Evolutionary conservation across 2,113 vertebrate genomes (phyloP), one percentile per base, ranked within the genome.

Genomic region (Cololabis saira): DNA sequence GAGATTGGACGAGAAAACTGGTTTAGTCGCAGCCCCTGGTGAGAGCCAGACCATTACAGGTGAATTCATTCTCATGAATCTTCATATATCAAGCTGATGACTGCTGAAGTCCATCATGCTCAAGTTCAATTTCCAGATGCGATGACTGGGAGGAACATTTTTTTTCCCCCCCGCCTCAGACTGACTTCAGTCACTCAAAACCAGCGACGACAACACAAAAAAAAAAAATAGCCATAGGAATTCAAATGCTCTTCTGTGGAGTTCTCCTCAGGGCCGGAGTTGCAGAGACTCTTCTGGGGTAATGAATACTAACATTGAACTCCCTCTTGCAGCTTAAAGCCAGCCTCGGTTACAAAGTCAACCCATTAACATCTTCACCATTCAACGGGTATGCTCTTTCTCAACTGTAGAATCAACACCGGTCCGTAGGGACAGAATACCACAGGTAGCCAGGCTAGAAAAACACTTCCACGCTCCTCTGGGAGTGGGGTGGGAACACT

Each of bases 301-400:
- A 81, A 81, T 70, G 74, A 85, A 87, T 73, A 71, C 66, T 56
- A 74, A 73, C 80, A 43, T 44, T 24, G 69, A 65, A 61, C 64
- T 71, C n/a, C 4, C 59, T 78, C 64, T 57, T 52, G 70, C 75
- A 48, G 77, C 84, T 80, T 75, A 71, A 71, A 75, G 76, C 56
- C 61, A 76, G 86, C 66, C 71, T 89, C 71, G 48, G 76, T 92
- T 90, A 91, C 88, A 87, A 86, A 89, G 82, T 89, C 86, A 89
- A 87, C 76, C 77, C 77, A 87, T 90, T 89, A 86, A 86, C 76
- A 85, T 84, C 87, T 74, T 83, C 71, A 73, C 86, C 61, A 51
- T 78, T 87, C 77, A 68, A 66, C 21, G 18, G 18, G 45, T 49
- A 16, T 17, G n/a, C 61, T 67, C 69, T 54, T 67, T 62, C 64